Conservation (phyloP, 1,140 invertebrate species). For the Anthonomus grandis region DNA sequence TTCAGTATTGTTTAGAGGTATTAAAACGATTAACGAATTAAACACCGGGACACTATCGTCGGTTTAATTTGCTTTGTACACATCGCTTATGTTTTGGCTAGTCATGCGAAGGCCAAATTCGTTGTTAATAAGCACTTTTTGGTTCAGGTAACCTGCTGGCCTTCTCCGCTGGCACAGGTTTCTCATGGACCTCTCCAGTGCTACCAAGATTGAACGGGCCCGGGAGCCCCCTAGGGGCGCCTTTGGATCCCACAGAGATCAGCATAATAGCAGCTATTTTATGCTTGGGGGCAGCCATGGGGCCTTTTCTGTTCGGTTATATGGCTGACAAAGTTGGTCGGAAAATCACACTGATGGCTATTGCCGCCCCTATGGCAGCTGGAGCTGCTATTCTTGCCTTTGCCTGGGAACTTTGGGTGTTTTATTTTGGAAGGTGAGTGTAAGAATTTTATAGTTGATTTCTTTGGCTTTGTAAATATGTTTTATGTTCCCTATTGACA, state of each 20-base stretch:
- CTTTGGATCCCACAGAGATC: slow-evolving; percentile 52
- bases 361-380: slow-evolving; percentile 36
- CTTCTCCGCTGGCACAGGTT: slow-evolving; percentile 58
- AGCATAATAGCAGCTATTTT: slow-evolving; percentile 81
- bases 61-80: background rate
- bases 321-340: slow-evolving; percentile 49
- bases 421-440: slow-evolving; percentile 40
- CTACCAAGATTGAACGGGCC: slow-evolving; percentile 53
- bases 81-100: slow-evolving; percentile 10
- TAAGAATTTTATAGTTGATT: no score
- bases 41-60: no score
- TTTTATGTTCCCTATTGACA: no score
- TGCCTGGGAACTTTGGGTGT: slow-evolving; percentile 44
- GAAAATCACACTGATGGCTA: slow-evolving; percentile 51
- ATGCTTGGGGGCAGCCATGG: slow-evolving; percentile 67
- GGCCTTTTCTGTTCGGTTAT: slow-evolving; percentile 41
- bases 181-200: slow-evolving; percentile 73
- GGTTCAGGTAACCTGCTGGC: slow-evolving; percentile 65
- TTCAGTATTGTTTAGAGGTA: no score
- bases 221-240: slow-evolving; percentile 37
- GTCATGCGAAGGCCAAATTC: background rate
- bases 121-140: slow-evolving; percentile 26
- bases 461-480: no score
- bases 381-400: slow-evolving; percentile 27
- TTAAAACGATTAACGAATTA: no score